Base-by-base conservation (phyloP, 2,113 vertebrate species). In the Casuarius casuarius region DNA sequence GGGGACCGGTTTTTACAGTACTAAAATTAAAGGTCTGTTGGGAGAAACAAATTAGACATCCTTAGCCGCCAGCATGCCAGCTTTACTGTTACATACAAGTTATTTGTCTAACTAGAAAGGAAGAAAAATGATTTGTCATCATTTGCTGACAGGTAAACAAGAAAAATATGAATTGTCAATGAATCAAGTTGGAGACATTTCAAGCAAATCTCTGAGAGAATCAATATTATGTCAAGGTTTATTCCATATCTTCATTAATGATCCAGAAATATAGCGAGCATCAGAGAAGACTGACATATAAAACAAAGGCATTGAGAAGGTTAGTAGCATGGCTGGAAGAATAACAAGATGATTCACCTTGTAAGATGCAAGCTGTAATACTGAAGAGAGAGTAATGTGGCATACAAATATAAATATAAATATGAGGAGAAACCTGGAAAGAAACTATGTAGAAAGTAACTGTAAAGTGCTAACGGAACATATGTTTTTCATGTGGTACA, bases 111-210 rank as follows among this genome's bases (percentile, higher is more conserved):
- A 59, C 28, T 42, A 70, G 58, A 79, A 89, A 89, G 51, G 51
- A 94, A 91, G 38, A 77, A 91, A 87, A 89, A 87, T 51, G 0
- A 68, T 75, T 89, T 14, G 7, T 73, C 54, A 88, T 91, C 20
- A 79, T 96, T 92, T 90, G 59, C 44, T 90, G 74, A 86, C 71
- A 76, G 65, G 51, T 91, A 92, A 95, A 90, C 85, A 92, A 83
- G 65, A 79, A 89, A 92, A 92, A 40, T 20, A 82, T 35, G 42
- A 87, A 49, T 20, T 48, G 46, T 54, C 40, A 81, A 67, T 89
- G 65, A 93, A 91, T 79, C 48, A 85, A 11, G 14, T 31, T 79
- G n/a, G 72, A 54, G 61, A 86, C 2, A 49, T 84, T 91, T 77
- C 78, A 85, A 86, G 35, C 4, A 92, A 88, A 87, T 63, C 38